Conservation (phyloP, 2,797 vertebrate genomes). For the Periophthalmus magnuspinnatus region DNA sequence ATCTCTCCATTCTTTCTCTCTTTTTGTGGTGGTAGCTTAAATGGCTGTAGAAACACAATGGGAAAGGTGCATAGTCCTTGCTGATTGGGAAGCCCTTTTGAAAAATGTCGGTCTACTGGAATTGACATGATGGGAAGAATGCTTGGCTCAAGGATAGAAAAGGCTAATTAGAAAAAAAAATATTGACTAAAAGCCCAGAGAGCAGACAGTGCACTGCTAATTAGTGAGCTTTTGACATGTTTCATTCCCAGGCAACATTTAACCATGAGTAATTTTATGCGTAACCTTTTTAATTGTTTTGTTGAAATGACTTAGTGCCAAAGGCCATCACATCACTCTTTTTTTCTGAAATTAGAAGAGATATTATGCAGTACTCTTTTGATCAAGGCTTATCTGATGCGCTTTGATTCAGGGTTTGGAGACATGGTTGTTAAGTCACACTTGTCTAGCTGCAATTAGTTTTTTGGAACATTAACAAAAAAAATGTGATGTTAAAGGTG, state of each 20-base stretch:
- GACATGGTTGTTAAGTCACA: conserved; percentile 24
- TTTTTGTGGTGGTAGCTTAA: conserved; percentile 4
- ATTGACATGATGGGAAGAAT: conserved; percentile 20
- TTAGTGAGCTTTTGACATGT: conserved; percentile 52
- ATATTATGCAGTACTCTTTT: conserved; percentile 8
- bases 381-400: conserved; percentile 19
- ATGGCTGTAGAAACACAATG: conserved; percentile 12
- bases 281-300: conserved; percentile 43
- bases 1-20: background rate
- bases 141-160: conserved; percentile 7
- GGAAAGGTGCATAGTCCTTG: background rate
- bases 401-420: conserved; percentile 28
- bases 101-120: conserved; percentile 12
- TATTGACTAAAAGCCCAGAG: conserved; percentile 32
- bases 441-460: background rate
- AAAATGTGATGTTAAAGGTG: background rate
- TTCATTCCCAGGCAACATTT: conserved; percentile 24
- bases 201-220: conserved; percentile 37
- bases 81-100: conserved; percentile 7
- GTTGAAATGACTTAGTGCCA: conserved; percentile 41
- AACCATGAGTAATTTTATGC: conserved; percentile 41
- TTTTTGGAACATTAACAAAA: background rate
- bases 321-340: conserved; percentile 2
- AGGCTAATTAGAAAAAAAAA: conserved; percentile 48
- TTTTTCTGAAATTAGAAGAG: conserved; percentile 3